Evolutionary conservation across 2,888 invertebrate genomes (phyloP), one percentile per base, ranked within the genome.

Genomic region (Hipparchia sbordonii): DNA sequence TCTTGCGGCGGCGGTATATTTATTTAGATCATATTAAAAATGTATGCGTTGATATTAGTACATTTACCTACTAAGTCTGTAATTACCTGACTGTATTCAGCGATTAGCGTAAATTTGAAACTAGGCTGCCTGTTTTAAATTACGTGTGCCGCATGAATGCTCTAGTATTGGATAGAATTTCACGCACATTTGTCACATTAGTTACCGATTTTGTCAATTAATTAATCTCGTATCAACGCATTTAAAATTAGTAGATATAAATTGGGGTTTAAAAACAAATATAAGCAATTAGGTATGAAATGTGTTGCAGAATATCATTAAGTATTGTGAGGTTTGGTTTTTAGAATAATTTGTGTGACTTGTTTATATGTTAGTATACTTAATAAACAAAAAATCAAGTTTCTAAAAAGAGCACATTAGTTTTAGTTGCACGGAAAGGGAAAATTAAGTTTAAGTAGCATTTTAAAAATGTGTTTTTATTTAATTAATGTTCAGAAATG

Each of bases 141-240:
- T 45, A 66, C n/a, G 67, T 23, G 39, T 46, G 23, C 67, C 46
- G 48, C 59, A 51, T 68, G 46, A 68, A 59, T 68, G 39, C 57
- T 59, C 67, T 67, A 46, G 48, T 67, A 67, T 46, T 68, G 59
- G 59, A 59, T 60, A 59, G 51, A 57, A 59, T 68, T 68, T 59
- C 67, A 68, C 59, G 67, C 67, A 59, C 13, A 59, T 52, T 65
- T 65, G 33, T 68, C 67, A 68, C 67, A 59, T 51, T 51, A 7
- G 33, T 39, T 51, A 51, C 33, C 12, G 46, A 48, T 48, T 65
- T 68, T 68, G 67, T 68, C 33, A 59, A 48, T 68, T 68, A 57
- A 68, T 68, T 67, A 33, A 46, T 59, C 48, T 59, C 48, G 33
- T 68, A 48, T 46, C 59, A 12, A 48, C 51, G 67, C 13, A 68